Conservation (phyloP, 1,140 invertebrate genomes). For the Hypothenemus hampei region DNA sequence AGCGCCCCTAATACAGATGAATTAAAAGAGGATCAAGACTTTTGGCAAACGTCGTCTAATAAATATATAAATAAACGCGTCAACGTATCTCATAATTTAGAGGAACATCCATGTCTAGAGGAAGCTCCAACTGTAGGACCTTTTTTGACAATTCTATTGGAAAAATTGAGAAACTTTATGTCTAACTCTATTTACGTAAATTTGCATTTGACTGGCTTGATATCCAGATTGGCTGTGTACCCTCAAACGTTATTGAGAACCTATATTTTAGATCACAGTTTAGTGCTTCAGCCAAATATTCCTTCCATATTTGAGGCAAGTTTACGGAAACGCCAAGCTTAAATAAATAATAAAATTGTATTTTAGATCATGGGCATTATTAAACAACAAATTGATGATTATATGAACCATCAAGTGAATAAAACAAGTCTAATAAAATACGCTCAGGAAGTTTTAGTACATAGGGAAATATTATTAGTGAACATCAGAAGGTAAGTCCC, state of each 20-base stretch:
- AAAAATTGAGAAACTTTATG: conserved; percentile 78
- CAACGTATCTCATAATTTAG: conserved; percentile 17
- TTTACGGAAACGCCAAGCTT: too few species aligned
- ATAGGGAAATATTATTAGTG: conserved; percentile 67
- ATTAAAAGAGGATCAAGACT: conserved; percentile 31
- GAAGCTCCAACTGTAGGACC: conserved; percentile 57
- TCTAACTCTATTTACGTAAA: conserved; percentile 83
- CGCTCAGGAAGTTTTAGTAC: conserved; percentile 69
- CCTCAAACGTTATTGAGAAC: conserved; percentile 83
- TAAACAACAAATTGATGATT: conserved; percentile 81
- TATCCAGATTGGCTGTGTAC: conserved; percentile 81
- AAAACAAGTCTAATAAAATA: conserved; percentile 64
- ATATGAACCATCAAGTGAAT: conserved; percentile 66
- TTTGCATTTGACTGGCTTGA: conserved; percentile 80
- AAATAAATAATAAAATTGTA: conserved; percentile 17
- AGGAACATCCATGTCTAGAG: conserved; percentile 31
- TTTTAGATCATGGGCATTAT: conserved; percentile 48
- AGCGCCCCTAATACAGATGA: conserved; percentile 57
- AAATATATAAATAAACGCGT: conserved; percentile 25
- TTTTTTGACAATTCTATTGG: conserved; percentile 76
- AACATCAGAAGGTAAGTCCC: conserved; percentile 53
- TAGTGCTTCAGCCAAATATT: conserved; percentile 84
- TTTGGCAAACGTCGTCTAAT: conserved; percentile 46
- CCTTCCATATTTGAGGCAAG: conserved; percentile 83
- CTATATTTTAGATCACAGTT: conserved; percentile 79